Base-by-base conservation (phyloP, 1,140 invertebrate species). In the Drosophila melanogaster region DNA sequence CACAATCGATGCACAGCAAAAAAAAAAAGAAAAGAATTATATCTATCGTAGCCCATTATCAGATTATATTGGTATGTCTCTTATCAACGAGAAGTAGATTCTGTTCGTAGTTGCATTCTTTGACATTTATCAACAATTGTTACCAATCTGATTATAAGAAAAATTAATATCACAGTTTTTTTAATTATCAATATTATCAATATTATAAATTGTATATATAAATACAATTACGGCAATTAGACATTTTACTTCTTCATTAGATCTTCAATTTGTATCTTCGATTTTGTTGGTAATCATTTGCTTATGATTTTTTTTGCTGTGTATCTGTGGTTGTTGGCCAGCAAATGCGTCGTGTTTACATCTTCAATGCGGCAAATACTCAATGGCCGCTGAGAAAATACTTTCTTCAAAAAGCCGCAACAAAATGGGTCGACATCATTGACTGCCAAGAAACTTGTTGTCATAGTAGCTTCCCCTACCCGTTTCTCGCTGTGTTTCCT, bases 361-460 rank as follows among this genome's bases (percentile, higher is more conserved):
- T 49, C 58, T 50, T 58, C 35, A 64, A 50, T 64, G 64, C 64
- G 26, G 64, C 64, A 60, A 37, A 64, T 51, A 67, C 64, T 67
- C 64, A 71, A 46, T 75, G 61, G 56, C 54, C 44, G 77, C 70
- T 79, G 55, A 75, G 83, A 87, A 79, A 79, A 81, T 81, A 86
- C 83, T 86, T 86, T 86, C 83, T 87, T 86, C 66, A 58, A 61
- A 53, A 71, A 58, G 50, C 44, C 57, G 66, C 51, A 79, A 67
- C 64, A 43, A 86, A 86, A 86, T 86, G 83, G 83, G 83, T 86
- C 83, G 83, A 78, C 59, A 70, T 81, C 77, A 75, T 75, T 75
- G 81, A 76, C 78, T 65, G 61, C 35, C 66, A 69, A 57, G 44
- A 57, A 35, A 77, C 56, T 66, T 83, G 61, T 74, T 46, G 64